These are phyloP conservation scores for Thripadectes ignobilis DNA, from an alignment of 2,797 vertebrate genomes.

Conservation along the genomic window DNA sequence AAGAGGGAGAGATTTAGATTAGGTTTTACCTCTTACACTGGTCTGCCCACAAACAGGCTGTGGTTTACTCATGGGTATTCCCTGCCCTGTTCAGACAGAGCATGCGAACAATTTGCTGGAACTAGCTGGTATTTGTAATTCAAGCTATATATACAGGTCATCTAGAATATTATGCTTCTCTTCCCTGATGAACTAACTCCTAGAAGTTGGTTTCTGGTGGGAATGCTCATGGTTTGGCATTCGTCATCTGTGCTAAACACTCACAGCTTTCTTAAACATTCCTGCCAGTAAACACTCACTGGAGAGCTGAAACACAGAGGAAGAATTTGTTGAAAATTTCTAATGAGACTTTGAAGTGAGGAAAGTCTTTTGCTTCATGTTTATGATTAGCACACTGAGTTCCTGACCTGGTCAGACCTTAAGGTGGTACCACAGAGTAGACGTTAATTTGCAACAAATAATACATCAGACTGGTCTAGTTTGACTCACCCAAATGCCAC, in stretches of 20 bases:
- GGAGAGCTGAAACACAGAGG: conserved; percentile 50
- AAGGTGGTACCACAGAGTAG: conserved; percentile 34
- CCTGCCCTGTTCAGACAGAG: not conserved
- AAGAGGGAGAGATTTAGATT: not conserved
- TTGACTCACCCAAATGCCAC: not conserved
- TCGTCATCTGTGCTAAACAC: not conserved
- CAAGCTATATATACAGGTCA: not conserved
- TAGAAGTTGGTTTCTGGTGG: not conserved
- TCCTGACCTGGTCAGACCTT: conserved; percentile 58
- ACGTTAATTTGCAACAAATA: conserved; percentile 47
- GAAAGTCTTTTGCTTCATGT: conserved; percentile 36
- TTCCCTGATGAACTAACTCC: not conserved
- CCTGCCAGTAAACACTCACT: conserved; percentile 41
- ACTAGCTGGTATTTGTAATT: not conserved
- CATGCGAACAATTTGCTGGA: not conserved
- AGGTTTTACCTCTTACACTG: not conserved
- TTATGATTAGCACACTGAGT: conserved; percentile 14
- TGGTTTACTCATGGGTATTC: not conserved
- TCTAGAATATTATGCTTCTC: not conserved
- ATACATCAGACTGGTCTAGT: not conserved
- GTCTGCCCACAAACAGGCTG: not conserved
- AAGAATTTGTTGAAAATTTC: conserved; percentile 39
- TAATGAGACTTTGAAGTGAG: conserved; percentile 29
- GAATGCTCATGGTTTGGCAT: not conserved
- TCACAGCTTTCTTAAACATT: conserved; percentile 29